Percentiles rank a stretch among this genome's conserved stretches.
phyloP scores from a whole-genome alignment of 2,888 invertebrate genomes.

The Scrobipalpa costella region DNA sequence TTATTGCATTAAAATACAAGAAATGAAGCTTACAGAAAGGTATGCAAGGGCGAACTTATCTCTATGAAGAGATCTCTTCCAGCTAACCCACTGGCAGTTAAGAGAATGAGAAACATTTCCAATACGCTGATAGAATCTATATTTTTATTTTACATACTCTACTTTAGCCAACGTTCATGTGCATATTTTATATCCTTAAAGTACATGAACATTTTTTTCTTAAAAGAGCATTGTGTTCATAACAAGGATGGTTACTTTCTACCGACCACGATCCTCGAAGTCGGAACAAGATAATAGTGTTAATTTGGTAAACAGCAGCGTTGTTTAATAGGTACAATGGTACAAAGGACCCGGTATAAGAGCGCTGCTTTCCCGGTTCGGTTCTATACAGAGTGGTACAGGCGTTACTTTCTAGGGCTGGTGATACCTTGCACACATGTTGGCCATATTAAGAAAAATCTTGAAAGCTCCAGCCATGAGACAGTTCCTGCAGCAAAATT shows the following conservation, averaged over 20 bases:
- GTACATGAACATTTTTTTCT: not conserved
- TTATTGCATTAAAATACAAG: no score
- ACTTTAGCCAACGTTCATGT: no score
- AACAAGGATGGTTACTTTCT: slow-evolving; percentile 3
- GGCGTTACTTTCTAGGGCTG: slow-evolving; percentile 2
- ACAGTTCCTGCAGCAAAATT: no score
- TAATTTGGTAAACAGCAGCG: slow-evolving; percentile 65
- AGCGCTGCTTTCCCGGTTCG: slow-evolving; percentile 36
- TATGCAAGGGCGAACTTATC: no score
- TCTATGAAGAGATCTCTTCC: no score
- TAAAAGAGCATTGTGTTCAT: not conserved
- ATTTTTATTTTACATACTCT: no score
- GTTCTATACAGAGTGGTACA: slow-evolving; percentile 16
- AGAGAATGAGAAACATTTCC: no score
- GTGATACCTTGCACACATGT: not conserved
- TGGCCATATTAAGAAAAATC: not conserved
- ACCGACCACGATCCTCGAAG: slow-evolving; percentile 32
- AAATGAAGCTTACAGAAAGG: no score
- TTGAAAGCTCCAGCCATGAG: no score
- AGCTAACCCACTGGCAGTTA: no score
- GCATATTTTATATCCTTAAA: not conserved
- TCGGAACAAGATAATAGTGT: slow-evolving; percentile 60
- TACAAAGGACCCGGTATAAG: slow-evolving; percentile 48
- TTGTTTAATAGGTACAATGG: slow-evolving; percentile 53
- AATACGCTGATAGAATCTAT: no score